A percentile compares a stretch with the other conserved stretches of the same genome.
phyloP scores from a whole-genome alignment of 2,888 invertebrate genomes.

The Apodemia zela region DNA sequence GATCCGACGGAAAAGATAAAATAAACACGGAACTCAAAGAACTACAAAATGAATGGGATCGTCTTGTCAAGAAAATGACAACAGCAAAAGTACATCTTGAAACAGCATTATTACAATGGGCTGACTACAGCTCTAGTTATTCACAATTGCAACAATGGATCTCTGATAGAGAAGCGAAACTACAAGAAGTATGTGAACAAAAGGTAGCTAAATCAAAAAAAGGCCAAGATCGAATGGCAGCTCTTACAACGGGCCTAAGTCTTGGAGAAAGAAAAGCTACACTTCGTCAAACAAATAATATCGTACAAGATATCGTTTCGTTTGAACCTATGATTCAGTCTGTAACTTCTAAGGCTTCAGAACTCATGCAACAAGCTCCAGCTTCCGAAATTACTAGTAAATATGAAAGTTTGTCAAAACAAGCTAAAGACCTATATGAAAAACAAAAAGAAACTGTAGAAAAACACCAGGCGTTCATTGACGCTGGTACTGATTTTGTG shows the following conservation, averaged over 20 bases:
- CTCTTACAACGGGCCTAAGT: constrained; percentile 87
- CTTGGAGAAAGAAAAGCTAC: constrained; percentile 94
- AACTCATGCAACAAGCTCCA: constrained; percentile 93
- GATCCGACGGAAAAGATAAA: constrained; percentile 92
- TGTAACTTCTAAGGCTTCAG: constrained; percentile 95
- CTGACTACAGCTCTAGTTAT: constrained; percentile 96
- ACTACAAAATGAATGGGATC: constrained; percentile 95
- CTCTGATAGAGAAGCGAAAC: constrained; percentile 93
- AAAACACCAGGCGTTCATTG: constrained; percentile 94
- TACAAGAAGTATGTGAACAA: constrained; percentile 93
- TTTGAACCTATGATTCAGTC: constrained; percentile 99
- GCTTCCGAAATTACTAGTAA: constrained; percentile 95
- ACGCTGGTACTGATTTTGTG: constrained; percentile 94
- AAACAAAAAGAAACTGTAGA: constrained; percentile 94
- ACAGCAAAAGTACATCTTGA: constrained; percentile 95
- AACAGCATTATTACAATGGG: constrained; percentile 95
- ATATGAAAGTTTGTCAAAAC: constrained; percentile 93
- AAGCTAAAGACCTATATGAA: constrained; percentile 93
- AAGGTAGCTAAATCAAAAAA: constrained; percentile 90
- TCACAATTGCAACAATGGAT: constrained; percentile 97
- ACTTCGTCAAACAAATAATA: constrained; percentile 93
- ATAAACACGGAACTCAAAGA: constrained; percentile 94
- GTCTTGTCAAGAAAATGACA: constrained; percentile 93
- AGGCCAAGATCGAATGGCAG: constrained; percentile 83
- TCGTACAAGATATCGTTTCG: constrained; percentile 97